Evolutionary conservation across 2,888 invertebrate species (phyloP).

Genomic region (Alitta virens): DNA sequence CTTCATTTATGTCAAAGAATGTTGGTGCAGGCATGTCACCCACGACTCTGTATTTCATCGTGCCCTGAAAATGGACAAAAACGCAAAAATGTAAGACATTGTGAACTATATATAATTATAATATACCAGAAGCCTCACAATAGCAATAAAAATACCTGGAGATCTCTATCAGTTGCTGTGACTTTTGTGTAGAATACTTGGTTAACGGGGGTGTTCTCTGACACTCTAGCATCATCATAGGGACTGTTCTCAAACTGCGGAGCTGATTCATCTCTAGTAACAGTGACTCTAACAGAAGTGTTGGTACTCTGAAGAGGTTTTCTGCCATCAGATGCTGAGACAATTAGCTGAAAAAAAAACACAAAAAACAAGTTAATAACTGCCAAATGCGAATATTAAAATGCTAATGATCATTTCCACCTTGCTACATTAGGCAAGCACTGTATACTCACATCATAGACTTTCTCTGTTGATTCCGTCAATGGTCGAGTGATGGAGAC

Average conservation of each 20-base stretch:
- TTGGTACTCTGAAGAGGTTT: constrained; percentile 29
- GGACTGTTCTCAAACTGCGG: constrained; percentile 26
- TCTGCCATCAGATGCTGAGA: constrained; percentile 25
- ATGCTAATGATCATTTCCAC: too few species aligned
- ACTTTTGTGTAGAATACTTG: constrained; percentile 30
- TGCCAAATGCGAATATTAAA: too few species aligned
- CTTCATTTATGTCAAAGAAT: constrained; percentile 37
- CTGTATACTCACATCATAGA: constrained; percentile 11
- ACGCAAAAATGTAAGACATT: neutral
- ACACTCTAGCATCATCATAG: constrained; percentile 25
- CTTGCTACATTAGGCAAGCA: neutral
- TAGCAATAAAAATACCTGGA: constrained; percentile 28
- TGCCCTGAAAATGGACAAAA: constrained; percentile 32
- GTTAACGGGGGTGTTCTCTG: constrained; percentile 26
- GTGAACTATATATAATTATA: neutral
- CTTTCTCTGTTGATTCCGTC: constrained; percentile 19
- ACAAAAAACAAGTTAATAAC: too few species aligned
- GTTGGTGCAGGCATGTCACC: constrained; percentile 41
- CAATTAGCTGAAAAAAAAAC: constrained; percentile 18
- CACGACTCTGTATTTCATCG: constrained; percentile 34
- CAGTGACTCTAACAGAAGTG: constrained; percentile 35
- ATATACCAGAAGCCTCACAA: too few species aligned
- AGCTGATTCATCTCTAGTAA: constrained; percentile 29
- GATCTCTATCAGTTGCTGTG: constrained; percentile 37
- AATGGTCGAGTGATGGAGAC: constrained; percentile 36